phyloP scores from a whole-genome alignment of 2,113 vertebrate species.

The Salvelinus alpinus region DNA sequence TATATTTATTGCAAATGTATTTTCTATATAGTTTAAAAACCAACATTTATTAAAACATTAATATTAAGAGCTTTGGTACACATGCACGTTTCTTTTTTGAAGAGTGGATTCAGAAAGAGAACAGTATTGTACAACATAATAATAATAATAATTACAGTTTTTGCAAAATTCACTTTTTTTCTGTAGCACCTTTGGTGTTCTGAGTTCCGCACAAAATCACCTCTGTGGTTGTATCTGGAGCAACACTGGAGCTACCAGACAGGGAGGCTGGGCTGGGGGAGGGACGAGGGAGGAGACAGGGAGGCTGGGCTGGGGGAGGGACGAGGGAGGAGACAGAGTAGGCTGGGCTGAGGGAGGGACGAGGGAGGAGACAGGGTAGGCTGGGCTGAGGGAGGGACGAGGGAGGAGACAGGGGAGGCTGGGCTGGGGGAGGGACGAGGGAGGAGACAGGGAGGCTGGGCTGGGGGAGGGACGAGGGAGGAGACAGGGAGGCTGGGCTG shows the following conservation, averaged over 20 bases:
- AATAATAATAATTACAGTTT: conserved; percentile 97
- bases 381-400: too few species aligned
- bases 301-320: too few species aligned
- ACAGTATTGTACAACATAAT: conserved; percentile 92
- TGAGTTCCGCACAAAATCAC: conserved; percentile 86
- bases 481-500: too few species aligned
- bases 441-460: too few species aligned
- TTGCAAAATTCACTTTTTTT: conserved; percentile 79
- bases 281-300: neutral
- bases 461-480: too few species aligned
- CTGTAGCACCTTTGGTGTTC: conserved; percentile 83
- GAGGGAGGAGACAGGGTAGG: too few species aligned
- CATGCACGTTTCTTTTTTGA: conserved; percentile 83
- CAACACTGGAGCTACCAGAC: conserved; percentile 85
- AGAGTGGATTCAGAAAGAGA: conserved; percentile 83
- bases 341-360: neutral
- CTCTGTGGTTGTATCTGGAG: conserved; percentile 76
- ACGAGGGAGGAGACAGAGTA: too few species aligned
- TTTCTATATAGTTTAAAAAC: conserved; percentile 43
- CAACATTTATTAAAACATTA: conserved; percentile 56
- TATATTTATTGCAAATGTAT: conserved; percentile 50
- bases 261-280: conserved; percentile 37
- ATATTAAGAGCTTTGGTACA: conserved; percentile 73
- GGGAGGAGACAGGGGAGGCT: too few species aligned
- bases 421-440: too few species aligned